Conservation (phyloP, 2,113 vertebrate genomes). For the Pterocles orientalis region DNA sequence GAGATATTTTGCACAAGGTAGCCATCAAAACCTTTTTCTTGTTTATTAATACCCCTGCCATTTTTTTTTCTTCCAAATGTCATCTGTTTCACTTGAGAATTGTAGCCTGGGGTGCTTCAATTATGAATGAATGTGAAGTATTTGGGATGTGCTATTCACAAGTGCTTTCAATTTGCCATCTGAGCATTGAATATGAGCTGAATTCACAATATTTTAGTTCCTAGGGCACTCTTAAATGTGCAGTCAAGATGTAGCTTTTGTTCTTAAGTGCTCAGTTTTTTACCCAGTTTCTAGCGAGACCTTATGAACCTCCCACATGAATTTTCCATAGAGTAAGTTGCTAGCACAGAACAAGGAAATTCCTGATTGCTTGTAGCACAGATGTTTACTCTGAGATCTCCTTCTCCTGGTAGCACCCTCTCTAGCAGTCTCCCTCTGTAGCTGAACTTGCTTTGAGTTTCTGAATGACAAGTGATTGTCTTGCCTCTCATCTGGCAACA, state of each 20-base stretch:
- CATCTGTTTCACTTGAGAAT: constrained; percentile 35
- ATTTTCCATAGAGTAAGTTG: not conserved
- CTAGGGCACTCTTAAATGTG: not conserved
- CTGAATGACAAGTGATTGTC: not conserved
- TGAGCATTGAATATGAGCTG: not conserved
- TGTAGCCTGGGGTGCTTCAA: constrained; percentile 1
- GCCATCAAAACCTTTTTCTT: constrained; percentile 2
- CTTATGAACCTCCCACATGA: not conserved
- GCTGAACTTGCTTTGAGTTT: not conserved
- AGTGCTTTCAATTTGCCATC: not conserved
- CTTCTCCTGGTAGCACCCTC: not conserved
- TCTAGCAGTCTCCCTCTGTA: not conserved
- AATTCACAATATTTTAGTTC: not conserved
- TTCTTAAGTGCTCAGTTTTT: not conserved
- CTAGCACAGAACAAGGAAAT: not conserved
- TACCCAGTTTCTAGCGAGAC: not conserved
- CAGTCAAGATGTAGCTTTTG: not conserved
- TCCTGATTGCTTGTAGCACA: not conserved
- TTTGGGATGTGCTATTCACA: constrained; percentile 16
- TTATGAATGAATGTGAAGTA: constrained; percentile 32
- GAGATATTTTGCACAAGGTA: not conserved
- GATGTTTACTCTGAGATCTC: not conserved
- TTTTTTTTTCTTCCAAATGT: constrained; percentile 10
- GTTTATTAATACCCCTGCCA: not conserved
- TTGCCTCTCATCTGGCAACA: not conserved